These are phyloP conservation scores for Rhopalosiphum padi DNA, from an alignment of 1,140 invertebrate genomes.

Conservation along the genomic window DNA sequence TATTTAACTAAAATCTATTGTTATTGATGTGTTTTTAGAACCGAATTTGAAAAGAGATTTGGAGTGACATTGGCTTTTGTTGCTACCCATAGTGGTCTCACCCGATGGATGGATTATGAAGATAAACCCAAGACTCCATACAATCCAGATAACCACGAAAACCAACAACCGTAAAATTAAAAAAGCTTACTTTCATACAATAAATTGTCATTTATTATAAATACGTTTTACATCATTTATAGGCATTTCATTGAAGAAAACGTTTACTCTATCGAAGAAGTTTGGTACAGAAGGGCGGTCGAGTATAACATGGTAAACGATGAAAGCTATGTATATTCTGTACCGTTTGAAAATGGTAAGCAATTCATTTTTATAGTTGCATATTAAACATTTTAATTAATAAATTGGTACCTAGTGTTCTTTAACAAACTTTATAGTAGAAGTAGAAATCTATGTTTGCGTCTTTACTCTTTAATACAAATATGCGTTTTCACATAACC, in stretches of 20 bases:
- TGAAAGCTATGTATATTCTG: slow-evolving; percentile 86
- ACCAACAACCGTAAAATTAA: neutral
- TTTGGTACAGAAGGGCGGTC: slow-evolving; percentile 92
- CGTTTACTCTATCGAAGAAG: slow-evolving; percentile 84
- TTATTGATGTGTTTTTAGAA: slow-evolving; percentile 66
- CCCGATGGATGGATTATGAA: slow-evolving; percentile 83
- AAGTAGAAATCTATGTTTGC: neutral
- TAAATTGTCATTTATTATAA: neutral
- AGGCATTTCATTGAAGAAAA: slow-evolving; percentile 68
- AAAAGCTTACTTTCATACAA: neutral
- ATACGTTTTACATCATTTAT: neutral
- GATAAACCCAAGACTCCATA: slow-evolving; percentile 54
- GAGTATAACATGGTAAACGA: slow-evolving; percentile 83
- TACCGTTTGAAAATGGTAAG: slow-evolving; percentile 73
- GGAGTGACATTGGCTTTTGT: slow-evolving; percentile 85
- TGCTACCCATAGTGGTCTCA: slow-evolving; percentile 87
- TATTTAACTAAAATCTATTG: neutral
- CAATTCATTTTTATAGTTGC: neutral
- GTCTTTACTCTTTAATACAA: neutral
- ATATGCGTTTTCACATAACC: neutral
- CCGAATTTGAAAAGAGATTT: slow-evolving; percentile 81
- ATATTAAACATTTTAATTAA: neutral
- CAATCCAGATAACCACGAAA: neutral
- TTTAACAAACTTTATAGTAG: neutral
- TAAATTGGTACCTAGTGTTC: neutral